Evolutionary conservation across 2,797 vertebrate genomes (phyloP), one percentile per base, ranked within the genome.

Genomic region (Pangasius djambal): DNA sequence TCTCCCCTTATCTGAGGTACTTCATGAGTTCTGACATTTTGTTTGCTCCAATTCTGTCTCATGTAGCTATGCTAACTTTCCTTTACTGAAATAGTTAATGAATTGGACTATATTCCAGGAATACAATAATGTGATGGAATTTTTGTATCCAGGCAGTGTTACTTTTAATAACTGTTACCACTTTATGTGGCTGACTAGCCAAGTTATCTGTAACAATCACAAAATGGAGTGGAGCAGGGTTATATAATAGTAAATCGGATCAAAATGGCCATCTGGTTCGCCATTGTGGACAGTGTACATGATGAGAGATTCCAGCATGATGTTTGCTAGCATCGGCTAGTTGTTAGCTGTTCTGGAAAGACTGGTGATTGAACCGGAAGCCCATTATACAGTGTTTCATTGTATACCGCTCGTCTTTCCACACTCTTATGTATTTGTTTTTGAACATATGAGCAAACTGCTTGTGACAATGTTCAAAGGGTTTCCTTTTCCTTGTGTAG

Each of bases 211-310:
- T 78, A 78, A 55, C 34, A 61, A 40, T 61, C 55, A 61, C 34
- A 57, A 34, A 81, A 34, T 59, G 78, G 52, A 57, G 31, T 88
- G 90, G 84, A 93, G 93, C 63, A 25, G 0, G 12, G 70, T 94
- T 92, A 86, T 89, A 7, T 89, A 92, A 94, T 87, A n/a, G 57
- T 10, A 6, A 91, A 91, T 48, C 75, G 85, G 55, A 9, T 55
- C 48, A 55, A 72, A 87, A 87, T 15, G 0, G 8, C 65, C 65
- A 65, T 48, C 59, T 83, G 82, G 37, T 63, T 15, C 6, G 9
- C n/a, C 75, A 40, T 65, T 12, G 52, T 79, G 4, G 78, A 37
- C 2, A 5, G 55, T 0, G 20, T 82, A 28, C 12, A 6, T 25
- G 37, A n/a, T 44, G 16, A 61, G 1, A 34, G 86, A 83, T 83